Evolutionary conservation across 2,888 invertebrate species (phyloP).

Genomic region (Sminthurinus aureus): DNA sequence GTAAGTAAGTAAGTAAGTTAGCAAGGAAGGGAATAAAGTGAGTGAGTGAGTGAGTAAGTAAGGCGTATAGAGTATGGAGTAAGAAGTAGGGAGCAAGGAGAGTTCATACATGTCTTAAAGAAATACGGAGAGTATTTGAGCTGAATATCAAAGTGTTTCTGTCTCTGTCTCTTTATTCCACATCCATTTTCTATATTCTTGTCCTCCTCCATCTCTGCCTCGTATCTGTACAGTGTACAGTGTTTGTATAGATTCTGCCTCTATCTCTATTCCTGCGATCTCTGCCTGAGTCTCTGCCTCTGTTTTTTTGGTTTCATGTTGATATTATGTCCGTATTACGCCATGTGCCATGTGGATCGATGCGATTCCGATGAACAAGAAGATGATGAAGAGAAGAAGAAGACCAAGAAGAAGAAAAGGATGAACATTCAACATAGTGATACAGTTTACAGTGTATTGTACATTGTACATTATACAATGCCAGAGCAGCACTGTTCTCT

Average conservation of each 20-base stretch:
- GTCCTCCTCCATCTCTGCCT: background rate
- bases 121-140: constrained; percentile 8
- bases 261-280: too few species aligned
- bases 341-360: constrained; percentile 28
- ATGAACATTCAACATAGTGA: too few species aligned
- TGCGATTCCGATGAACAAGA: constrained; percentile 41
- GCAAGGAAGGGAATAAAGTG: background rate
- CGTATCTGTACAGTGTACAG: background rate
- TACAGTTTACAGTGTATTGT: too few species aligned
- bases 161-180: background rate
- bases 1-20: too few species aligned
- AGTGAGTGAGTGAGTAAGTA: background rate
- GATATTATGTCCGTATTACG: constrained; percentile 3
- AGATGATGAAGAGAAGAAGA: constrained; percentile 30
- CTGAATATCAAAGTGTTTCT: constrained; percentile 31
- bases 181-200: too few species aligned
- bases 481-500: constrained; percentile 15
- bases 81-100: background rate
- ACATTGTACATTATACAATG: background rate
- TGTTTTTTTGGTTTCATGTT: too few species aligned
- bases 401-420: background rate
- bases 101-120: constrained; percentile 11
- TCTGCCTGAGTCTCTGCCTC: too few species aligned
- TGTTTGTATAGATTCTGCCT: too few species aligned
- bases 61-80: background rate